Percentiles rank a stretch among this genome's conserved stretches.
phyloP scores from a whole-genome alignment of 2,888 invertebrate genomes.

The Nephrotoma appendiculata region DNA sequence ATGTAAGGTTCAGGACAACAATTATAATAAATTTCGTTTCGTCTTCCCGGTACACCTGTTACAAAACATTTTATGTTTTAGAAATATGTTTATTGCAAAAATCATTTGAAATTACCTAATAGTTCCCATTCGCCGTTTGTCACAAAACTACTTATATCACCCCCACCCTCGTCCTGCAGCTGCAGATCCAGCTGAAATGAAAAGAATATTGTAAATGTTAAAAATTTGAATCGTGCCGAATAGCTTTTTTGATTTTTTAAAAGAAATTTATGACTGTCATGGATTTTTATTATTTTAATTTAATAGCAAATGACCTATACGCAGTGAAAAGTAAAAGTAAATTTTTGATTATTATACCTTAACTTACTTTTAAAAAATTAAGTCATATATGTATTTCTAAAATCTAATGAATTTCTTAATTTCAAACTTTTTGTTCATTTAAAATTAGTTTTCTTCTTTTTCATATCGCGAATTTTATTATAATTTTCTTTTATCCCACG shows the following conservation, averaged over 20 bases:
- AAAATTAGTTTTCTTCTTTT: background rate
- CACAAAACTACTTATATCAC: conserved; percentile 94
- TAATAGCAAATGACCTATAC: too few species aligned
- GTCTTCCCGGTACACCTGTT: conserved; percentile 82
- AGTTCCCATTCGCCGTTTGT: conserved; percentile 99
- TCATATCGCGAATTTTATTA: background rate
- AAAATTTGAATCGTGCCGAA: too few species aligned
- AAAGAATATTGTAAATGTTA: conserved; percentile 10
- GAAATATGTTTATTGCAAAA: background rate
- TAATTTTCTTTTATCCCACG: background rate
- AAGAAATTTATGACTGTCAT: too few species aligned
- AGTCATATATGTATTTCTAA: background rate
- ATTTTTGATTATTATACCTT: background rate
- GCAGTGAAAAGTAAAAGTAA: too few species aligned
- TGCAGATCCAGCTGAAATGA: conserved; percentile 76
- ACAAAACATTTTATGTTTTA: background rate
- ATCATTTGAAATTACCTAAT: conserved; percentile 54
- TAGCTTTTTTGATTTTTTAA: too few species aligned
- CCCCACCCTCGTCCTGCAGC: conserved; percentile 80
- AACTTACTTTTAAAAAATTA: background rate
- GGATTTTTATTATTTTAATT: too few species aligned
- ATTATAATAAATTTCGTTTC: conserved; percentile 89
- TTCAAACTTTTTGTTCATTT: background rate
- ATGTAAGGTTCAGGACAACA: conserved; percentile 97
- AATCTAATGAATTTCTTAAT: background rate